Evolutionary conservation across 2,797 vertebrate species (phyloP), one percentile per base, ranked within the genome.

Genomic region (Phataginus tricuspis): DNA sequence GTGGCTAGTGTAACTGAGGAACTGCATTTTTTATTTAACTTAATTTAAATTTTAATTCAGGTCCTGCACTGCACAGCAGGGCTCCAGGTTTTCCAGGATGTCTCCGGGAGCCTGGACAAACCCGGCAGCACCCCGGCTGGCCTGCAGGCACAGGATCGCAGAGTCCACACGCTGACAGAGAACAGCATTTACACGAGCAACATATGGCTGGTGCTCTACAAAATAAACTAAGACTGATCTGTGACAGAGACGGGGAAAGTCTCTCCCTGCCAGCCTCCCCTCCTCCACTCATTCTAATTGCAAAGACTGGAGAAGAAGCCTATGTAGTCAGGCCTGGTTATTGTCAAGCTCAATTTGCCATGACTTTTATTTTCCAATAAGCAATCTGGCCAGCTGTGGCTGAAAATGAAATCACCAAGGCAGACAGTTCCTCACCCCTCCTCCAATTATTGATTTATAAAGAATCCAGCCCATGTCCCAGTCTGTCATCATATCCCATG

Each of bases 351-450:
- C 97, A 92, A 95, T 98, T 98, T 97, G 88, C 97, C 80, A 72
- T 95, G 97, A 96, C 96, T 97, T 97, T 97, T 96, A 95, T 97
- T 98, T 97, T 94, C 95, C 96, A 96, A 92, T 97, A 95, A 96
- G 96, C 96, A 94, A 68, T 95, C 95, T 96, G 96, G 94, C 95
- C 94, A 94, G 95, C 97, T 98, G 96, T 97, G 96, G 93, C 97
- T 96, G 93, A 68, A 97, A 96, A 97, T 97, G 94, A 96, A 97
- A 97, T 97, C 96, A 96, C 96, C 96, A 96, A 96, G 79, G 94
- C 39, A 7, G 61, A 85, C 95, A 91, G 55, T 66, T 91, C 64
- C 83, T 55, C 31, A 4, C 37, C 66, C 85, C 82, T 45, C 80
- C 82, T 79, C 88, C 39, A 9, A 31, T 94, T 88, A 97, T 94